These are phyloP conservation scores for Mobula birostris DNA, from an alignment of 2,113 vertebrate genomes.

Conservation along the genomic window DNA sequence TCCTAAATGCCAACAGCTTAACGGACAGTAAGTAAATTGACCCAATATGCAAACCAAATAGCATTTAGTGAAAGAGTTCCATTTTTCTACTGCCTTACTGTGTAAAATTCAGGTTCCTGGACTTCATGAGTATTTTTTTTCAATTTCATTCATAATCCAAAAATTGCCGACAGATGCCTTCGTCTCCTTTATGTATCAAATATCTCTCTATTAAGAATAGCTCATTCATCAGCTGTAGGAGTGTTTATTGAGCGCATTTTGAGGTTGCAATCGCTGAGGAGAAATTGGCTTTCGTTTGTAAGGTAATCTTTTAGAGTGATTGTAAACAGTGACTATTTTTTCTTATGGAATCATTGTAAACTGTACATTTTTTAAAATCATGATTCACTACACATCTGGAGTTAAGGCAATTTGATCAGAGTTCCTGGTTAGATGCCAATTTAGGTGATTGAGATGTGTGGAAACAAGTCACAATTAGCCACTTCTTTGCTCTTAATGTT, in stretches of 20 bases:
- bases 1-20: no score
- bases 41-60: not conserved
- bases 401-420: slow-evolving; percentile 9
- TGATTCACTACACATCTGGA: slow-evolving; percentile 7
- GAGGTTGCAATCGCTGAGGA: not conserved
- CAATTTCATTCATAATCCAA: not conserved
- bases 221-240: not conserved
- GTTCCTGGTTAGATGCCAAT: slow-evolving; percentile 25
- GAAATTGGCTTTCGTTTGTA: not conserved
- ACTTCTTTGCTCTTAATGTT: not conserved
- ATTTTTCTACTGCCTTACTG: not conserved
- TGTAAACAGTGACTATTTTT: not conserved
- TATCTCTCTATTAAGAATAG: not conserved
- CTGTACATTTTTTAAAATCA: not conserved
- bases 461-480: slow-evolving; percentile 21
- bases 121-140: not conserved
- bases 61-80: not conserved
- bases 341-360: not conserved
- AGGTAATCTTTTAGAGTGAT: not conserved
- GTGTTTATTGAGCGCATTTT: not conserved
- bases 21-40: not conserved
- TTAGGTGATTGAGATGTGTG: slow-evolving; percentile 33
- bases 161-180: not conserved
- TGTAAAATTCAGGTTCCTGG: not conserved
- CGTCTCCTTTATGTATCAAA: not conserved